Percentiles rank a stretch among this genome's conserved stretches.
Conservation (phyloP, 2,888 invertebrate species). For the Schizaphis graminum region DNA sequence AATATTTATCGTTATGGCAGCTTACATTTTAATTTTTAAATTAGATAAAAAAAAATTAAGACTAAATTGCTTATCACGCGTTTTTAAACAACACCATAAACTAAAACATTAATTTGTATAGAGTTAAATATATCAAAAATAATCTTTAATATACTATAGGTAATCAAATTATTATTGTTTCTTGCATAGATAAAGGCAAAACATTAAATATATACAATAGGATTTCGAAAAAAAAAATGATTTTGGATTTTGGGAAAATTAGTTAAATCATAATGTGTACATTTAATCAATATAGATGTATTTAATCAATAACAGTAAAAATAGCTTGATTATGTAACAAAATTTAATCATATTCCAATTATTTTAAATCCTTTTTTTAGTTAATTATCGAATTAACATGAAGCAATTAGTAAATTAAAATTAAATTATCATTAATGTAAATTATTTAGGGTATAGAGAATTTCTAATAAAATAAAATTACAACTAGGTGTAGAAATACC, state of each 20-base stretch:
- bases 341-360: neutral
- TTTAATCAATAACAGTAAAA: neutral
- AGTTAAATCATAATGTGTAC: neutral
- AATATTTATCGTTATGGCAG: neutral
- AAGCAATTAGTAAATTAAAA: neutral
- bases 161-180: neutral
- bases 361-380: neutral
- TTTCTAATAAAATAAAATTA: neutral
- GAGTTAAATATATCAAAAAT: neutral
- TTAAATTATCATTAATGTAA: neutral
- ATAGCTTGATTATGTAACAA: neutral
- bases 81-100: neutral
- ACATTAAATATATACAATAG: neutral
- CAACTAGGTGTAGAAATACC: neutral
- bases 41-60: neutral
- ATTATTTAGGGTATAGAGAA: neutral
- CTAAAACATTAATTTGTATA: neutral
- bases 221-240: neutral
- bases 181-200: neutral
- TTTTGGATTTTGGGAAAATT: neutral
- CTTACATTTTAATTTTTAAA: neutral
- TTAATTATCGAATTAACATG: neutral
- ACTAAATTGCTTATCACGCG: neutral
- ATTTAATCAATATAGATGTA: neutral
- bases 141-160: neutral